phyloP scores from a whole-genome alignment of 2,888 invertebrate genomes.

The Bembecia ichneumoniformis region DNA sequence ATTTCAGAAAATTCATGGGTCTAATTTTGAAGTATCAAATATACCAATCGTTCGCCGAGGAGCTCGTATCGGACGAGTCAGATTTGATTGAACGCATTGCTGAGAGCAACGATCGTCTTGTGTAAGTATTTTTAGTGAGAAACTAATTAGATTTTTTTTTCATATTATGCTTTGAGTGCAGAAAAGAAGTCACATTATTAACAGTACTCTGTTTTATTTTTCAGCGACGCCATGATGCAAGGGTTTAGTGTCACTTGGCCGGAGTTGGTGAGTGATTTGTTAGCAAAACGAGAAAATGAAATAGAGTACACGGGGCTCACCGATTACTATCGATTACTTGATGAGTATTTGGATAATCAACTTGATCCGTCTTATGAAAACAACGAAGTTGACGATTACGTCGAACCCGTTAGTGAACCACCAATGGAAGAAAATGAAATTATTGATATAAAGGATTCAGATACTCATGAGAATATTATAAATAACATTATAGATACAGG shows the following conservation, averaged over 20 bases:
- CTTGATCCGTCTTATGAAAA: constrained; percentile 40
- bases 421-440: constrained; percentile 14
- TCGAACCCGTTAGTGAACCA: constrained; percentile 36
- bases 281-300: constrained; percentile 58
- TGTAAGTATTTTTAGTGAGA: constrained; percentile 35
- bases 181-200: too few relatives aligned
- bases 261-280: constrained; percentile 59
- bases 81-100: constrained; percentile 55
- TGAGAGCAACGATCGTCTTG: constrained; percentile 45
- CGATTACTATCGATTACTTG: constrained; percentile 69
- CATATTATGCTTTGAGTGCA: background rate
- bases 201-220: constrained; percentile 11
- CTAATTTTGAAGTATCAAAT: constrained; percentile 72
- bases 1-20: constrained; percentile 71
- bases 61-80: constrained; percentile 51
- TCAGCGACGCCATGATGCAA: constrained; percentile 58
- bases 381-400: constrained; percentile 39
- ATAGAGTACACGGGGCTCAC: constrained; percentile 63
- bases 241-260: constrained; percentile 59
- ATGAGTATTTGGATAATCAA: constrained; percentile 67
- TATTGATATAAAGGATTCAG: constrained; percentile 11
- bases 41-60: constrained; percentile 62
- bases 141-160: background rate
- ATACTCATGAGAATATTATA: constrained; percentile 22
- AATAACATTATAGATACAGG: constrained; percentile 48